Base-by-base conservation (phyloP, 2,888 invertebrate genomes). In the Callyntrura guangdongensis region DNA sequence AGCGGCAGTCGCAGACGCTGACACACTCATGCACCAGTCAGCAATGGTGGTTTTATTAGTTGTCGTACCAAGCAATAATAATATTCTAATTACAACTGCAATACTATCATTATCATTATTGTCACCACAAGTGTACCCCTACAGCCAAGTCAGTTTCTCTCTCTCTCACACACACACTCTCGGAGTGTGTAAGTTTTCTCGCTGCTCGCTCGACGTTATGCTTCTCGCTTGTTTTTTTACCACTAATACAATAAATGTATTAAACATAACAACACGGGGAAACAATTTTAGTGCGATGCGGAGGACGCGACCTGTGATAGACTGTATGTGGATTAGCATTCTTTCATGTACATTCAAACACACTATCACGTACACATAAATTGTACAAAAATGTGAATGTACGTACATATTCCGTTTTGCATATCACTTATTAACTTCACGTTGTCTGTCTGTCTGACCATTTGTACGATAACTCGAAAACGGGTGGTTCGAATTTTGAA, bases 71-170 rank as follows among this genome's bases (percentile, higher is more conserved):
- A 72, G 59, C 77, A 89, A 84, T 79, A 79, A 69, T 83, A 77
- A 84, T 79, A 84, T 89, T 61, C 64, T 89, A 89, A 89, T 89
- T 89, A 89, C 89, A 89, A 67, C 83, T 89, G 82, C 89, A 89
- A 67, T 59, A 59, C 56, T 82, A 59, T 77, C 88, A 83, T 64
- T 64, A 84, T 89, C 84, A 89, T 89, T 84, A 89, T 89, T 85
- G 89, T 89, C 89, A 89, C 89, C 77, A 84, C 27, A 36, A 59
- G 67, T 74, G 17, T 77, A 83, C 83, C 64, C 45, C 53, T 20
- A 49, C 22, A 59, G 59, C 61, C 74, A 45, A 86, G 22, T 77
- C 77, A 36, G 36, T 4, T 11, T 53, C 11, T 47, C 11, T 25
- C 22, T 25, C 20, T 25, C 22, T 61, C 61, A 11, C n/a, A 9